Conservation (phyloP, 1,140 invertebrate genomes). For the Diorhabda sublineata region DNA sequence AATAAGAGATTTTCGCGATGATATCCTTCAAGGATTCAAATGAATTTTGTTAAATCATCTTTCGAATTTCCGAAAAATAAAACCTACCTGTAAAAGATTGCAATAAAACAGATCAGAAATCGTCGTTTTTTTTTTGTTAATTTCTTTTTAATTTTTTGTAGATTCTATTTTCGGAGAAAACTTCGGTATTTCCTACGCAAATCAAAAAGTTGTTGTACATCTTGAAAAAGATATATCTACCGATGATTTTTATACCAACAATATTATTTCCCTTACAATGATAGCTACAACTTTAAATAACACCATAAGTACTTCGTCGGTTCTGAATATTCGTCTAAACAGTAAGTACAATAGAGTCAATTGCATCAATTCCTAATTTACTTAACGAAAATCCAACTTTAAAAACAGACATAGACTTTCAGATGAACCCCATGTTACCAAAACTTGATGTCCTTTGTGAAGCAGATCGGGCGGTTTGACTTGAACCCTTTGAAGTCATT, state of each 20-base stretch:
- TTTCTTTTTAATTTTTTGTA: background rate
- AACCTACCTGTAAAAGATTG: too few species aligned
- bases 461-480: too few species aligned
- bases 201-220: background rate
- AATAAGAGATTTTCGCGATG: too few species aligned
- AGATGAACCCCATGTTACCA: too few species aligned
- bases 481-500: background rate
- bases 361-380: too few species aligned
- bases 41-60: too few species aligned
- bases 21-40: too few species aligned
- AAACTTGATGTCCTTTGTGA: too few species aligned
- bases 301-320: background rate
- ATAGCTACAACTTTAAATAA: background rate
- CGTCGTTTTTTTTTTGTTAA: background rate
- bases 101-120: too few species aligned
- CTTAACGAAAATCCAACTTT: too few species aligned
- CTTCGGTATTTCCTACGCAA: background rate
- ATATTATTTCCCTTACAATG: background rate
- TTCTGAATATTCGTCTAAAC: background rate
- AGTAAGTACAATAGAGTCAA: background rate
- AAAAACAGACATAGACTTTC: too few species aligned
- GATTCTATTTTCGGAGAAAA: background rate
- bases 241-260: background rate
- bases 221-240: background rate
- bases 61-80: too few species aligned